These are phyloP conservation scores for Megalops cyprinoides DNA, from an alignment of 2,797 vertebrate genomes.

Conservation along the genomic window DNA sequence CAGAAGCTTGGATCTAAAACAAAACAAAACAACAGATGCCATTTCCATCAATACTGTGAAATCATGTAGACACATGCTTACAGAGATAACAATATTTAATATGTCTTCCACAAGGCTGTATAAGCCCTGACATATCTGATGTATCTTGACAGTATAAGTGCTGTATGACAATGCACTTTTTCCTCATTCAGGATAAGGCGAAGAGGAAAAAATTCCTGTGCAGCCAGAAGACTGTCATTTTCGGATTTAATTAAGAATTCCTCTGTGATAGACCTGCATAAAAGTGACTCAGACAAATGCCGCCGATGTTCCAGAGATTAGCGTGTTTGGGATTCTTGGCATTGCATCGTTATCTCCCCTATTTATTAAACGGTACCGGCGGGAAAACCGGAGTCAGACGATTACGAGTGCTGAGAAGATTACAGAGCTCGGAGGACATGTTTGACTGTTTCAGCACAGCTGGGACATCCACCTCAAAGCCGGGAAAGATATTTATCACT, in stretches of 20 bases:
- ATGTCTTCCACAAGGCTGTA: neutral
- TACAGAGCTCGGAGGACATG: neutral
- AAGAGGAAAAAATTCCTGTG: slow-evolving; percentile 13
- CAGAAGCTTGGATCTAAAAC: neutral
- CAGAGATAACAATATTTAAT: neutral
- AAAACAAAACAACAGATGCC: neutral
- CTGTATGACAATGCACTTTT: neutral
- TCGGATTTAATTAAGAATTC: slow-evolving; percentile 18
- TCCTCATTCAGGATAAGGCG: slow-evolving; percentile 13
- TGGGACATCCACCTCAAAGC: slow-evolving; percentile 13
- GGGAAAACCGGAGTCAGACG: neutral
- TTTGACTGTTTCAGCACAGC: neutral
- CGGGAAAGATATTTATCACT: slow-evolving; percentile 27
- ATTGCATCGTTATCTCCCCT: slow-evolving; percentile 27
- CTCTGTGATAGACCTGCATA: neutral
- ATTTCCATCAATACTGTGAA: neutral
- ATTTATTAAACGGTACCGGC: slow-evolving; percentile 17
- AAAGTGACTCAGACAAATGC: neutral
- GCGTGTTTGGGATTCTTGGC: slow-evolving; percentile 33
- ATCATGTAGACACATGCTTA: neutral
- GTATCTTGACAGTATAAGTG: slow-evolving; percentile 4
- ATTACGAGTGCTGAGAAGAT: slow-evolving; percentile 7
- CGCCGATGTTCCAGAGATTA: neutral
- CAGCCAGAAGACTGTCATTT: neutral
- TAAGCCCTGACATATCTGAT: neutral